phyloP scores from a whole-genome alignment of 1,140 invertebrate species.

The Diabrotica undecimpunctata region DNA sequence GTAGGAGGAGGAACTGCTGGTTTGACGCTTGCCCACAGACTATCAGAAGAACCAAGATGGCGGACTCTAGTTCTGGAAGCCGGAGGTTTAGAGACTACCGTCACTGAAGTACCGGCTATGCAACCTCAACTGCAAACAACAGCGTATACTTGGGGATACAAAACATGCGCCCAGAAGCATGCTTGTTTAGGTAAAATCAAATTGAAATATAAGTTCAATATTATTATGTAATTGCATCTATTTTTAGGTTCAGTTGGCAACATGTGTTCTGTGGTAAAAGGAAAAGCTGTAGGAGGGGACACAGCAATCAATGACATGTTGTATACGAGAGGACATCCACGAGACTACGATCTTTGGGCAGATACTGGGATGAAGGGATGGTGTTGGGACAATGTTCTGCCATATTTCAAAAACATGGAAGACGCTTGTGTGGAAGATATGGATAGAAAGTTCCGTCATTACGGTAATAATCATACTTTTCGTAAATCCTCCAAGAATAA shows the following conservation, averaged over 20 bases:
- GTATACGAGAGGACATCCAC: constrained; percentile 74
- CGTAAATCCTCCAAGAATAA: too few species aligned
- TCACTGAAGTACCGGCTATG: constrained; percentile 66
- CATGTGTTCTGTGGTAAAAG: constrained; percentile 57
- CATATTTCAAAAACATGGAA: constrained; percentile 78
- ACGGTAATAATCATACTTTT: constrained; percentile 34
- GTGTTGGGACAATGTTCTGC: constrained; percentile 75
- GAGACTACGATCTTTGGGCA: constrained; percentile 65
- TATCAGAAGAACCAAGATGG: constrained; percentile 68
- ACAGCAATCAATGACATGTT: constrained; percentile 85
- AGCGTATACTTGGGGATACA: constrained; percentile 75
- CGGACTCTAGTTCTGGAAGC: constrained; percentile 71
- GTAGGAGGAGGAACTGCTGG: constrained; percentile 51
- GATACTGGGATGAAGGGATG: constrained; percentile 70
- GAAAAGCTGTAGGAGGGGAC: constrained; percentile 68
- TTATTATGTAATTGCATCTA: background rate
- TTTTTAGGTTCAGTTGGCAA: constrained; percentile 17
- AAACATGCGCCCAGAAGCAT: constrained; percentile 63
- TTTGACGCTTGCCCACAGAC: constrained; percentile 57
- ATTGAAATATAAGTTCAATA: background rate
- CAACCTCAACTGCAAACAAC: constrained; percentile 73
- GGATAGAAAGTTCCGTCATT: constrained; percentile 54
- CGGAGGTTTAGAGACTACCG: constrained; percentile 61
- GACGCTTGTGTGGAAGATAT: constrained; percentile 57
- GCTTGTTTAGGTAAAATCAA: constrained; percentile 53